Evolutionary conservation across 2,888 invertebrate species (phyloP), one percentile per base, ranked within the genome.

Genomic region (Elgonia sp.): DNA sequence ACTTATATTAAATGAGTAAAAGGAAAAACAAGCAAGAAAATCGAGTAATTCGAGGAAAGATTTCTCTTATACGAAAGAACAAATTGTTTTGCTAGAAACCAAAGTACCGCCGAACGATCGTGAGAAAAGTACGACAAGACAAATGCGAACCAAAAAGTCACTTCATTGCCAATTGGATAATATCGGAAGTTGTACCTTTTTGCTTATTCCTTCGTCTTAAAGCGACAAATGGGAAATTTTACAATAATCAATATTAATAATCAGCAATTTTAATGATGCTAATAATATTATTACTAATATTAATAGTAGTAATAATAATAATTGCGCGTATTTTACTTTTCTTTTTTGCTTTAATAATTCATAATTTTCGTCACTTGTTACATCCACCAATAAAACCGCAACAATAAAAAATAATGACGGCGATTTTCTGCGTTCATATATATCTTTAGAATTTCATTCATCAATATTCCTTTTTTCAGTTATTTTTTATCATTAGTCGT

Each of bases 161-260:
- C 4, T 20, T 75, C 46, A 57, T 72, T 87, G 53, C 76, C 55
- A 76, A 75, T 75, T 29, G 3, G 18, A 67, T 12, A 70, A 70
- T 79, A 37, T 79, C 63, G 69, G 73, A 76, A 62, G 18, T 21
- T 55, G 9, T 9, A 5, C 0, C n/a, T 67, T 73, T 16, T 39
- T 3, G 29, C 29, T 62, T 21, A 21, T 40, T 60, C 40, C 16
- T 50, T 18, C n/a, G 9, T 50, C 42, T 73, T 67, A 65, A 80
- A 65, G 12, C 39, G 57, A 72, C 93, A 94, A 94, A 94, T 94
- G 93, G 93, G 93, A 94, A 94, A 94, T 93, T 92, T 79, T 62
- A 80, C 90, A 92, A 91, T 91, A 91, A 90, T 92, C 20, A 91
- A 90, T 91, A 91, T 92, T 92, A 93, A 90, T 91, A 89, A 90